Evolutionary conservation across 2,888 invertebrate species (phyloP).

Genomic region (Rhingia rostrata): DNA sequence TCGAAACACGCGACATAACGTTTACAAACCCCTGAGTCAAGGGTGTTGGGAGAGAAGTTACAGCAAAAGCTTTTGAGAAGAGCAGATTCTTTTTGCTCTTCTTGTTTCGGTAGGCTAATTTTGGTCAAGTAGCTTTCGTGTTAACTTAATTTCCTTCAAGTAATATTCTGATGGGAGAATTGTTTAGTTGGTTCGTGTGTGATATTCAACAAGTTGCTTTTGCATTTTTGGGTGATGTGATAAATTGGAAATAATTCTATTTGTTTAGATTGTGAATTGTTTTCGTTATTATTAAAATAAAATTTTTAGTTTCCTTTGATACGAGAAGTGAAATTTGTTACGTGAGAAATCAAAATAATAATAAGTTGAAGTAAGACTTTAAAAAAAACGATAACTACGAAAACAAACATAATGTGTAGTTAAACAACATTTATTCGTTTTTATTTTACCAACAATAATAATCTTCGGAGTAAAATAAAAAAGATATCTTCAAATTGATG

Average conservation of each 20-base stretch:
- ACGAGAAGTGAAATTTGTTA: too few species aligned
- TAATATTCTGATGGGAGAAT: constrained; percentile 7
- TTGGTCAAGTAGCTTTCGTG: constrained; percentile 6
- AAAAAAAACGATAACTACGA: too few species aligned
- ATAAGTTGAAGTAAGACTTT: too few species aligned
- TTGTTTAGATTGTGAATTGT: not conserved
- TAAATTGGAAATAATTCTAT: not conserved
- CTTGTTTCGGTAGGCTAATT: constrained; percentile 13
- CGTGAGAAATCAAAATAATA: too few species aligned
- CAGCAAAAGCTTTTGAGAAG: constrained; percentile 11
- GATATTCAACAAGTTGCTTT: constrained; percentile 34
- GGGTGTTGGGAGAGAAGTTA: constrained; percentile 3
- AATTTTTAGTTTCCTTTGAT: too few species aligned
- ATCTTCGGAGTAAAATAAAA: not conserved
- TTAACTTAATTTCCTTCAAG: constrained; percentile 14
- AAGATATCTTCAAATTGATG: not conserved
- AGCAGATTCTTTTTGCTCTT: constrained; percentile 16
- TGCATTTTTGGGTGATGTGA: not conserved
- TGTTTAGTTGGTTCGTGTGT: constrained; percentile 17
- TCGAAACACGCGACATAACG: not conserved
- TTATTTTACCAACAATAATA: not conserved
- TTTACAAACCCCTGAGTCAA: constrained; percentile 21
- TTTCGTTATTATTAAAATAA: too few species aligned
- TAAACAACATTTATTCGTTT: too few species aligned
- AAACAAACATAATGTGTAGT: too few species aligned